These are phyloP conservation scores for Galerucella nymphaeae DNA, from an alignment of 2,888 invertebrate species.

Conservation along the genomic window DNA sequence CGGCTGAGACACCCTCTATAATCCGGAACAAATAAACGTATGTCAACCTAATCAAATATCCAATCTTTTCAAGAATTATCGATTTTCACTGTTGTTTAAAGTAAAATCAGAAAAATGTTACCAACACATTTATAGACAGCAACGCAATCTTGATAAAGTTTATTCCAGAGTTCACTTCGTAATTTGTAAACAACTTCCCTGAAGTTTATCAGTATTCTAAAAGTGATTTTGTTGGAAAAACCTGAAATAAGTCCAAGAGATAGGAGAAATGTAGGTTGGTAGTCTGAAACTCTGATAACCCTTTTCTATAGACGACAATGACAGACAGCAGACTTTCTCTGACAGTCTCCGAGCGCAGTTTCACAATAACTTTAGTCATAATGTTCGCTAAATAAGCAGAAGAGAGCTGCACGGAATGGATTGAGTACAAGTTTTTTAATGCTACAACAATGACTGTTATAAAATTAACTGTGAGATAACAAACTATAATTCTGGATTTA, in stretches of 20 bases:
- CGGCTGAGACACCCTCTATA: too few relatives aligned
- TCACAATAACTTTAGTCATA: conserved; percentile 4
- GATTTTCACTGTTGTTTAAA: background rate
- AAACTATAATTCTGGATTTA: background rate
- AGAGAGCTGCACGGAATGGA: background rate
- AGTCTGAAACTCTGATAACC: conserved; percentile 30
- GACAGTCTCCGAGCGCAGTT: conserved; percentile 19
- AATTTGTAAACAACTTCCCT: conserved; percentile 30
- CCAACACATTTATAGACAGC: background rate
- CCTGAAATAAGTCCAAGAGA: conserved; percentile 18
- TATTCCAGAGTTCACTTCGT: background rate
- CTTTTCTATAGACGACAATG: conserved; percentile 19
- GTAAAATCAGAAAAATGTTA: background rate
- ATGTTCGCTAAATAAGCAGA: background rate
- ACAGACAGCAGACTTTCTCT: too few relatives aligned
- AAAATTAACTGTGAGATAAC: background rate
- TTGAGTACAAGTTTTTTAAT: too few relatives aligned
- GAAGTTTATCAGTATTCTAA: conserved; percentile 31
- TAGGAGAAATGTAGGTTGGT: conserved; percentile 17
- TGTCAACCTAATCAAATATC: too few relatives aligned
- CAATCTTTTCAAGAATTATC: background rate
- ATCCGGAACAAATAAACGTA: too few relatives aligned
- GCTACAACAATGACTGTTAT: background rate
- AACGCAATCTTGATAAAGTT: conserved; percentile 3
- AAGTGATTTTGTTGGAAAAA: conserved; percentile 21